Base-by-base conservation (phyloP, 2,113 vertebrate species). In the Tautogolabrus adspersus region DNA sequence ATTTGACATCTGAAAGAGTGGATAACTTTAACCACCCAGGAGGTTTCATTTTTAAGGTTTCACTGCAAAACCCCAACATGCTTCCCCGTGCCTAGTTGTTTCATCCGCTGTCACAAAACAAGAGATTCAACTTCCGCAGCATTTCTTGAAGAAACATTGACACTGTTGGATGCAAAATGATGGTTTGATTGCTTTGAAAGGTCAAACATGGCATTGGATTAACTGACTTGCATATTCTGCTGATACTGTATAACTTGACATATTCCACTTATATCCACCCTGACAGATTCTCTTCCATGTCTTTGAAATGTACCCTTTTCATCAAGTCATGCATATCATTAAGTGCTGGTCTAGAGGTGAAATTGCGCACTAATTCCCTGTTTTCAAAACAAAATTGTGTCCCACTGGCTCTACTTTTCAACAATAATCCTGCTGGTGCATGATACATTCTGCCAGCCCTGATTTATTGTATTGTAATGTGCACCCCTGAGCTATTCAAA, bases 401-500 rank as follows among this genome's bases (percentile, higher is more conserved):
- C 51, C 42, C 30, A 66, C 37, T 38, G 37, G 38, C 23, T 49
- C 26, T 26, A 68, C 26, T 61, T 66, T 77, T 72, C 15, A 52
- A n/a, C 1, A 10, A 23, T 79, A 19, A 55, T 81, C 34, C 38
- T 12, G 23, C 19, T 37, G 26, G 23, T 69, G 37, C 63, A 59
- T 66, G 56, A 69, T 59, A 58, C 34, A 69, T 13, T 55, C 23
- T 73, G 61, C 26, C 55, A 63, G 66, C 34, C 21, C 22, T 49
- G 56, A 19, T 65, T 66, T 65, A 54, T 51, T 70, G 18, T 66
- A 69, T 76, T 71, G 61, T 68, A 68, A 75, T 83, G 46, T 46
- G 66, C 34, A 72, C 58, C 67, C 62, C 44, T 62, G 69, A 85
- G 71, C 65, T 40, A 75, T 73, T 79, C 47, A 52, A 70, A 80